These are phyloP conservation scores for Pseudoips prasinana DNA, from an alignment of 2,888 invertebrate species.

Conservation along the genomic window DNA sequence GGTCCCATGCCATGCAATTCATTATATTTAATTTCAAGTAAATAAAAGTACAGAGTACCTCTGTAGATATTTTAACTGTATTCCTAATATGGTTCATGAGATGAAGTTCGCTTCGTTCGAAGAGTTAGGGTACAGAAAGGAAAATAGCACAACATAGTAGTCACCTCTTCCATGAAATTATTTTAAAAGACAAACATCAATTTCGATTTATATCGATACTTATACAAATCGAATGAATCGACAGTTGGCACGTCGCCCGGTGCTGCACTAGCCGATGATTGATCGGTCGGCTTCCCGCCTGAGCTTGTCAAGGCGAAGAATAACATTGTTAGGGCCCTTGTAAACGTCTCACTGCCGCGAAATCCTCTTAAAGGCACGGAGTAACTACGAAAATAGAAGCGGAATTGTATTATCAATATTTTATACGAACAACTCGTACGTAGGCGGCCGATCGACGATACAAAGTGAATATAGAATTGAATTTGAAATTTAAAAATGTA, in stretches of 20 bases:
- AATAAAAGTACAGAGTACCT: no score
- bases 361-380: constrained; percentile 63
- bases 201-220: constrained; percentile 26
- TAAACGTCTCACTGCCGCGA: constrained; percentile 67
- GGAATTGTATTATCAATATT: constrained; percentile 38
- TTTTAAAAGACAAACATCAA: constrained; percentile 1
- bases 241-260: constrained; percentile 40
- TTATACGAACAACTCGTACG: constrained; percentile 18
- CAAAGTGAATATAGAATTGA: constrained; percentile 22
- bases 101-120: no score
- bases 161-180: no score
- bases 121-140: no score
- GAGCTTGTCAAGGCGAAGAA: constrained; percentile 74
- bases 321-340: constrained; percentile 76
- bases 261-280: constrained; percentile 67
- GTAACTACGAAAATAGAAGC: constrained; percentile 36
- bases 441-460: constrained; percentile 16
- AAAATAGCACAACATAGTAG: no score
- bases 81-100: no score
- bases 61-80: no score
- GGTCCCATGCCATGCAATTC: no score
- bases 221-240: constrained; percentile 43
- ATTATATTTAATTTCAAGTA: no score
- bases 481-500: constrained; percentile 31
- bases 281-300: constrained; percentile 62